Conservation (phyloP, 2,113 vertebrate species). For the Pollachius pollachius region DNA sequence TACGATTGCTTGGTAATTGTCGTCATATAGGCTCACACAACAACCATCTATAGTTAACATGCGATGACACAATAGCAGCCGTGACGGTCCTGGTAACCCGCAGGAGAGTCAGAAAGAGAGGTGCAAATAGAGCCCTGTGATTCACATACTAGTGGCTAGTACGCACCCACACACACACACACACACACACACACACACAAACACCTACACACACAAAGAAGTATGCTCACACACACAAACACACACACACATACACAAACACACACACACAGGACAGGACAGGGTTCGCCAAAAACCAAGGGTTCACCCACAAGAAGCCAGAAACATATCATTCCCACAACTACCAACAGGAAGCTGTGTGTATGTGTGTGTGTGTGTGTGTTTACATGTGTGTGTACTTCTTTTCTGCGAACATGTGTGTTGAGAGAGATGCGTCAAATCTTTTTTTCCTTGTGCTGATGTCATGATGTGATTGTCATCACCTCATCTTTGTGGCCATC, state of each 20-base stretch:
- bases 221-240: slow-evolving; percentile 14
- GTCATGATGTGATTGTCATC: slow-evolving; percentile 42
- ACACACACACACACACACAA: slow-evolving; percentile 32
- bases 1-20: neutral
- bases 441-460: slow-evolving; percentile 27
- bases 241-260: slow-evolving; percentile 37
- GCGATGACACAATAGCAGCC: slow-evolving; percentile 55
- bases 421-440: slow-evolving; percentile 30
- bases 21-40: slow-evolving; percentile 17
- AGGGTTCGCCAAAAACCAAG: slow-evolving; percentile 58
- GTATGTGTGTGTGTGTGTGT: slow-evolving; percentile 27
- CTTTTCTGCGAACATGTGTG: neutral
- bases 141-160: slow-evolving; percentile 67
- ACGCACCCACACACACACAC: slow-evolving; percentile 24
- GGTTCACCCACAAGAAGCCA: slow-evolving; percentile 59
- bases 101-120: slow-evolving; percentile 54
- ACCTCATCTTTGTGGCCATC: slow-evolving; percentile 19
- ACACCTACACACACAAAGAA: neutral
- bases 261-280: neutral
- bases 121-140: slow-evolving; percentile 70
- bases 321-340: slow-evolving; percentile 15
- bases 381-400: too few species aligned
- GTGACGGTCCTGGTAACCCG: slow-evolving; percentile 67
- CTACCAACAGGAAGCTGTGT: slow-evolving; percentile 48
- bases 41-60: slow-evolving; percentile 51